phyloP scores from a whole-genome alignment of 2,113 vertebrate species.

The Labeo rohita region DNA sequence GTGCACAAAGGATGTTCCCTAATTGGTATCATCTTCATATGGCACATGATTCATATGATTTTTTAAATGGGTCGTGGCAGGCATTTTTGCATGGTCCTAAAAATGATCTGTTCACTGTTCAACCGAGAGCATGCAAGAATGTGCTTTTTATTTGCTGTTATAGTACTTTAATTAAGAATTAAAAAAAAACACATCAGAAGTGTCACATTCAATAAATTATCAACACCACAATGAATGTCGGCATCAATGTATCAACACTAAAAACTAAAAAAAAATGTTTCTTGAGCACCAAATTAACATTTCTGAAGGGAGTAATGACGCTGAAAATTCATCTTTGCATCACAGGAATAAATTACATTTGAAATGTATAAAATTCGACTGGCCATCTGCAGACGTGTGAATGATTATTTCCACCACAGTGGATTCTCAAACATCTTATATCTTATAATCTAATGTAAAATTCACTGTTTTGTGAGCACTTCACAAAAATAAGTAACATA shows the following conservation, averaged over 20 bases:
- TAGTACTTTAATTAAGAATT: no score
- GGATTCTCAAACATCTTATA: neutral
- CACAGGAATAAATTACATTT: neutral
- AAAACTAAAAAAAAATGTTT: no score
- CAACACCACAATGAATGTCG: neutral
- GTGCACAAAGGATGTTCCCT: neutral
- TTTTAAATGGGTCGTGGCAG: slow-evolving; percentile 25
- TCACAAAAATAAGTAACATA: neutral
- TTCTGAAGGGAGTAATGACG: neutral
- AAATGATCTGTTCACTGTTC: neutral
- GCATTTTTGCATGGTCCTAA: neutral
- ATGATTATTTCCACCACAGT: neutral
- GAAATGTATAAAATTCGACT: neutral
- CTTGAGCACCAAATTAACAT: no score
- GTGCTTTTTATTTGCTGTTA: no score
- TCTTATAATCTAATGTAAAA: neutral
- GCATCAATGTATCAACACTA: neutral
- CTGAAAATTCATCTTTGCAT: neutral
- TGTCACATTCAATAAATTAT: neutral
- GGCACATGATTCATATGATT: neutral
- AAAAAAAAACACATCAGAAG: neutral
- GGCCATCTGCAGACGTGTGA: neutral
- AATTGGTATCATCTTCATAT: slow-evolving; percentile 20
- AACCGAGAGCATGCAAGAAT: no score
- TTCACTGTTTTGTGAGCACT: neutral